Conservation (phyloP, 2,888 invertebrate species). For the Alviniconcha strummeri region DNA sequence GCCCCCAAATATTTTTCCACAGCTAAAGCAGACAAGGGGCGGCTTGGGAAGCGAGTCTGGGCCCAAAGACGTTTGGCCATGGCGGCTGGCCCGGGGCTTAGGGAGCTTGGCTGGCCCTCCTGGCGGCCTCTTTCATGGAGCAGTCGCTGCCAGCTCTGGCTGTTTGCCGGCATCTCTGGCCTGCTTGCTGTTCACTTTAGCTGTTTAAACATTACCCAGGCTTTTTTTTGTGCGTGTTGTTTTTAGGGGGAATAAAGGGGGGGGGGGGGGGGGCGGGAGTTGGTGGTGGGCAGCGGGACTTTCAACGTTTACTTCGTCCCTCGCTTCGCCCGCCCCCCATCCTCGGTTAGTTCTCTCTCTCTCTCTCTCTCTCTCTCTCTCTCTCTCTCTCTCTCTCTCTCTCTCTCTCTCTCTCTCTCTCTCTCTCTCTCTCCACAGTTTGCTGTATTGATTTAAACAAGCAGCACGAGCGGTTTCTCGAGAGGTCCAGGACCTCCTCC, state of each 20-base stretch:
- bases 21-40: too few species aligned
- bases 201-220: constrained; percentile 18
- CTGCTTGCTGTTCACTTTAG: constrained; percentile 14
- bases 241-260: not conserved
- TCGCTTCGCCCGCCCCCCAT: not conserved
- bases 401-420: constrained; percentile 11
- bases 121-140: not conserved
- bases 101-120: too few species aligned
- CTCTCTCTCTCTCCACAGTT: not conserved
- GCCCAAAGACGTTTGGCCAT: too few species aligned
- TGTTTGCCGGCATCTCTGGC: not conserved
- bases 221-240: not conserved
- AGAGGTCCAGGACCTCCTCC: not conserved
- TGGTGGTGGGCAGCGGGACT: not conserved
- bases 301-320: not conserved
- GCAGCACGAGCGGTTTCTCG: not conserved
- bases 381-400: constrained; percentile 25
- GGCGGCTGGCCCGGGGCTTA: too few species aligned
- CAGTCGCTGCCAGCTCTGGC: not conserved
- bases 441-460: too few species aligned
- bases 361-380: constrained; percentile 6
- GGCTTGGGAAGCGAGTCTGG: too few species aligned
- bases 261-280: not conserved
- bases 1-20: too few species aligned
- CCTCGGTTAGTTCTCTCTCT: not conserved